Percentiles rank a stretch among this genome's conserved stretches.
Evolutionary conservation across 2,888 invertebrate species (phyloP).

Genomic region (Blastobasis adustella): DNA sequence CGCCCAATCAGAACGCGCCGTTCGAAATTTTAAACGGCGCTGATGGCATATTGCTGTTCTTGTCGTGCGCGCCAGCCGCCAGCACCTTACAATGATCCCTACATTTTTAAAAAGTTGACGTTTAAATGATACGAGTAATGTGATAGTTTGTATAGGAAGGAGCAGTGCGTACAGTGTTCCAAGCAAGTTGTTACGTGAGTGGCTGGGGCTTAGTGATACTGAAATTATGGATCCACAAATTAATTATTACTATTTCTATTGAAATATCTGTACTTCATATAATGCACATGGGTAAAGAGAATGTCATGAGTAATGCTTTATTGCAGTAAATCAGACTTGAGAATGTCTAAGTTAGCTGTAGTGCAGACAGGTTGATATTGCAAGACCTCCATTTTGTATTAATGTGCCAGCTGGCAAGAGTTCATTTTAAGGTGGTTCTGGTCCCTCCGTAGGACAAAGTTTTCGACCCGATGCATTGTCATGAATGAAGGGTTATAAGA

Average conservation of each 20-base stretch:
- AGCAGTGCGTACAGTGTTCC: too few species aligned
- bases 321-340: constrained; percentile 45
- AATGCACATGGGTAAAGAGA: constrained; percentile 17
- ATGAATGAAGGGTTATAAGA: constrained; percentile 39
- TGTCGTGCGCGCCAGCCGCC: constrained; percentile 34
- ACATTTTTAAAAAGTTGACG: background rate
- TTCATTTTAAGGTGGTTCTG: constrained; percentile 24
- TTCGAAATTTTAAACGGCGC: constrained; percentile 52
- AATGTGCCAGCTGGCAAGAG: constrained; percentile 2
- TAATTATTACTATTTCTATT: too few species aligned
- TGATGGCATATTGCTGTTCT: constrained; percentile 48
- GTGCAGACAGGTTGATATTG: constrained; percentile 19
- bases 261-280: too few species aligned
- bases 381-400: constrained; percentile 13
- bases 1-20: constrained; percentile 61
- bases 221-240: too few species aligned
- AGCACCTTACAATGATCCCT: too few species aligned
- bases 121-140: background rate
- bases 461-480: constrained; percentile 38
- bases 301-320: constrained; percentile 11
- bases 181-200: too few species aligned
- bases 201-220: too few species aligned
- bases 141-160: too few species aligned
- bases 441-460: constrained; percentile 34
- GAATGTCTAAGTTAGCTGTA: constrained; percentile 24